Evolutionary conservation across 2,113 vertebrate genomes (phyloP).

Genomic region (Rostratula benghalensis): DNA sequence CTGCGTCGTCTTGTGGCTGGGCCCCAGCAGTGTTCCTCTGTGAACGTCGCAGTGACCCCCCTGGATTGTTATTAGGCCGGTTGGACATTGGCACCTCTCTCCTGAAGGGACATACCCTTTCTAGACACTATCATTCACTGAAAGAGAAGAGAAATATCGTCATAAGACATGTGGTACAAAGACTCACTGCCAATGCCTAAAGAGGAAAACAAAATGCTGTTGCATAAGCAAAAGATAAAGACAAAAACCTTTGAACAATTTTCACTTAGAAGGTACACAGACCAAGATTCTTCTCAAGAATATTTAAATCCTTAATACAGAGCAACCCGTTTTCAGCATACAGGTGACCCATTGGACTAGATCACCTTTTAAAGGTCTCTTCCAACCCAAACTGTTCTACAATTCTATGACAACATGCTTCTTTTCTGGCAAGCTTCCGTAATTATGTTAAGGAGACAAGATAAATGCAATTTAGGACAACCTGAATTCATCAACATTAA

Average conservation of each 20-base stretch:
- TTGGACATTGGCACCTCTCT: slow-evolving; percentile 99
- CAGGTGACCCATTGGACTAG: neutral
- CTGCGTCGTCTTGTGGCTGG: slow-evolving; percentile 97
- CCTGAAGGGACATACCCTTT: slow-evolving; percentile 99
- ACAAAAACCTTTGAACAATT: neutral
- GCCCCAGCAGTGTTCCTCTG: slow-evolving; percentile 99
- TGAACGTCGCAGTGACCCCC: slow-evolving; percentile 99
- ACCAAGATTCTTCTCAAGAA: neutral
- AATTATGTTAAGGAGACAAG: neutral
- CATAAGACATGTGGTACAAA: neutral
- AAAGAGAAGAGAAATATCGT: slow-evolving; percentile 38
- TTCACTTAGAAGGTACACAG: neutral
- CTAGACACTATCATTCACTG: slow-evolving; percentile 99
- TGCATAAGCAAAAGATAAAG: neutral
- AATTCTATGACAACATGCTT: fast-evolving
- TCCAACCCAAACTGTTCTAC: neutral
- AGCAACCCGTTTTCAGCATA: neutral
- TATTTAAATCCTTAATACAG: neutral
- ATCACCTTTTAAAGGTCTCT: neutral
- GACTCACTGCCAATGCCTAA: neutral
- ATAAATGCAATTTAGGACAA: neutral
- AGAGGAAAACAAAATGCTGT: neutral
- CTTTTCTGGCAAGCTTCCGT: neutral
- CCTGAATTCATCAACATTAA: neutral
- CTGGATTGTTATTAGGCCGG: slow-evolving; percentile 99